Evolutionary conservation across 1,140 invertebrate species (phyloP).

Genomic region (Leptinotarsa undecemlineata): DNA sequence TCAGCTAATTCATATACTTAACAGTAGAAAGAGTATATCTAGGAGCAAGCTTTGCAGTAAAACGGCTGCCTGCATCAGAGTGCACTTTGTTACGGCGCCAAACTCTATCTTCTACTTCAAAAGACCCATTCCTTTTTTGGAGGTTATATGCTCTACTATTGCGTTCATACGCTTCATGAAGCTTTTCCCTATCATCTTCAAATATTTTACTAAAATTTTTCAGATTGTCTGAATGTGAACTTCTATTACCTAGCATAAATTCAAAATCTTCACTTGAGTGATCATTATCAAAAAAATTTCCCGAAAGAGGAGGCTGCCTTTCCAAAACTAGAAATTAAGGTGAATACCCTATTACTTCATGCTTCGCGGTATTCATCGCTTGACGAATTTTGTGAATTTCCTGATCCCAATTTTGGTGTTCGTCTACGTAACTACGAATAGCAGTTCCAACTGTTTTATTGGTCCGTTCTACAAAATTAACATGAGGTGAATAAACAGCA

Average conservation of each 20-base stretch:
- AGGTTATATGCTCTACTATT: neutral
- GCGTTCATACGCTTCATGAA: neutral
- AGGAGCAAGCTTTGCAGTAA: slow-evolving; percentile 18
- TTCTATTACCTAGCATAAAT: neutral
- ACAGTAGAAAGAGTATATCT: neutral
- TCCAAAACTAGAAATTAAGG: slow-evolving; percentile 24
- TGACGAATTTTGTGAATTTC: slow-evolving; percentile 7
- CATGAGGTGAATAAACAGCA: neutral
- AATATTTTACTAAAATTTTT: slow-evolving; percentile 10
- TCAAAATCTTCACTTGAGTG: neutral
- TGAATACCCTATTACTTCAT: slow-evolving; percentile 8
- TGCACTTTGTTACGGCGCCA: neutral
- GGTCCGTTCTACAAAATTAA: neutral
- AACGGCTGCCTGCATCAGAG: neutral
- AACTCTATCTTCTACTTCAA: neutral
- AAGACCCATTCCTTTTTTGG: neutral
- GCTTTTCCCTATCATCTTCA: slow-evolving; percentile 7
- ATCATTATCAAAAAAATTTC: neutral
- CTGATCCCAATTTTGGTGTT: slow-evolving; percentile 27
- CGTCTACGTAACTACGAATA: slow-evolving; percentile 16
- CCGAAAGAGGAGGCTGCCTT: neutral
- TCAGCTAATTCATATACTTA: neutral
- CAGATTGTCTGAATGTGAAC: neutral
- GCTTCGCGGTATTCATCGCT: slow-evolving; percentile 20
- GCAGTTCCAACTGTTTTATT: neutral